Evolutionary conservation across 2,797 vertebrate species (phyloP).

Genomic region (Tokudaia tokunoshimensis): DNA sequence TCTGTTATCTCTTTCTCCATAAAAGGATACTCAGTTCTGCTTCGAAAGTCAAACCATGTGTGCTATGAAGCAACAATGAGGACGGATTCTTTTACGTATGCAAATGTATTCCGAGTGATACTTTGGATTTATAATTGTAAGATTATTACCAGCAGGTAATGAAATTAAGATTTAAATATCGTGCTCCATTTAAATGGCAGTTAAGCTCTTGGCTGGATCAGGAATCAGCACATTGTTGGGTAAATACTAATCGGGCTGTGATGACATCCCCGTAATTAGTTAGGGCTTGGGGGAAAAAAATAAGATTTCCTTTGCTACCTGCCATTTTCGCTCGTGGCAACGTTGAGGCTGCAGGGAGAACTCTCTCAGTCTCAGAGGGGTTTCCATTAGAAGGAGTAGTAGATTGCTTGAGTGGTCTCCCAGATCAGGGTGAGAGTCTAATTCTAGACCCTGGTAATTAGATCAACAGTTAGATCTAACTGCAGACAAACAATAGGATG

Average conservation of each 20-base stretch:
- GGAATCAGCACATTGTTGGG: conserved; percentile 79
- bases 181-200: conserved; percentile 79
- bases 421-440: conserved; percentile 9
- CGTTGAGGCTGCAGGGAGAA: neutral
- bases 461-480: conserved; percentile 18
- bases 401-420: neutral
- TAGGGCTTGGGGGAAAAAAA: conserved; percentile 53
- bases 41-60: neutral
- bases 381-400: neutral
- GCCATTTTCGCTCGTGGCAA: conserved; percentile 19
- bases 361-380: too few species aligned
- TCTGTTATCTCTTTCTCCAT: fast-evolving
- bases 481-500: neutral
- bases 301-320: conserved; percentile 57
- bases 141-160: conserved; percentile 76
- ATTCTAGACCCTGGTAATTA: conserved; percentile 33
- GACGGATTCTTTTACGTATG: conserved; percentile 72
- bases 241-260: conserved; percentile 78
- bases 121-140: conserved; percentile 75
- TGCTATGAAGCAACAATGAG: neutral
- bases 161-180: conserved; percentile 82
- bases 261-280: conserved; percentile 76
- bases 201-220: conserved; percentile 76
- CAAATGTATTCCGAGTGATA: conserved; percentile 79
- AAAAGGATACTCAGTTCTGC: neutral